These are phyloP conservation scores for Arenaria interpres DNA, from an alignment of 2,113 vertebrate genomes.

Conservation along the genomic window DNA sequence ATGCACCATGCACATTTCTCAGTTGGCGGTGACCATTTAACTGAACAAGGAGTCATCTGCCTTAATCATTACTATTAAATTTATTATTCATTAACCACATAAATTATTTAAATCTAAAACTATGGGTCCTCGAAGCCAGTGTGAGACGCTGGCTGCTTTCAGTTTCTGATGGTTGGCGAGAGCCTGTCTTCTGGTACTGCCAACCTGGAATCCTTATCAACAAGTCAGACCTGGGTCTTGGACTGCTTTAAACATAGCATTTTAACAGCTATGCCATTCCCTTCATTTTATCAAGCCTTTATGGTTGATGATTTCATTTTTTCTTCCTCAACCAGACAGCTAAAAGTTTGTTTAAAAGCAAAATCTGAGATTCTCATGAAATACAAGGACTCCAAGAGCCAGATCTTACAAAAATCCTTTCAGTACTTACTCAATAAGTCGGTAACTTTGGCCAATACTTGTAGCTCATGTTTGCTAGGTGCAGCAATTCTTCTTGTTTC, in stretches of 20 bases:
- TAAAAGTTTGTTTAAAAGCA: background rate
- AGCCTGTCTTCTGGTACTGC: background rate
- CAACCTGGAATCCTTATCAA: background rate
- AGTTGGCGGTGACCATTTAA: slow-evolving; percentile 29
- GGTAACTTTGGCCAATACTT: background rate
- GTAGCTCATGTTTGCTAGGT: background rate
- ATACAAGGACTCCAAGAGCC: background rate
- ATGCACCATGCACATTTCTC: background rate
- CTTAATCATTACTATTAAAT: slow-evolving; percentile 68
- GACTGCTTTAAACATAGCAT: background rate
- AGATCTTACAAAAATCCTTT: background rate
- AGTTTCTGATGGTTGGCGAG: background rate
- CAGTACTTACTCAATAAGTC: background rate
- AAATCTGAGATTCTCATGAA: background rate
- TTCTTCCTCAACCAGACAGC: background rate
- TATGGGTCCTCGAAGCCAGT: background rate
- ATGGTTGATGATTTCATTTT: background rate
- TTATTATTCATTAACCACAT: slow-evolving; percentile 62
- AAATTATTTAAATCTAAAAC: slow-evolving; percentile 40
- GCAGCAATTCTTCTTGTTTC: background rate
- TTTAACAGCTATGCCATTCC: background rate
- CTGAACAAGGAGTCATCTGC: slow-evolving; percentile 45
- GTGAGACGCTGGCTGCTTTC: background rate
- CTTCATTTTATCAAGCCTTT: background rate
- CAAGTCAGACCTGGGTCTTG: background rate